Base-by-base conservation (phyloP, 2,113 vertebrate genomes). In the Nerophis lumbriciformis region DNA sequence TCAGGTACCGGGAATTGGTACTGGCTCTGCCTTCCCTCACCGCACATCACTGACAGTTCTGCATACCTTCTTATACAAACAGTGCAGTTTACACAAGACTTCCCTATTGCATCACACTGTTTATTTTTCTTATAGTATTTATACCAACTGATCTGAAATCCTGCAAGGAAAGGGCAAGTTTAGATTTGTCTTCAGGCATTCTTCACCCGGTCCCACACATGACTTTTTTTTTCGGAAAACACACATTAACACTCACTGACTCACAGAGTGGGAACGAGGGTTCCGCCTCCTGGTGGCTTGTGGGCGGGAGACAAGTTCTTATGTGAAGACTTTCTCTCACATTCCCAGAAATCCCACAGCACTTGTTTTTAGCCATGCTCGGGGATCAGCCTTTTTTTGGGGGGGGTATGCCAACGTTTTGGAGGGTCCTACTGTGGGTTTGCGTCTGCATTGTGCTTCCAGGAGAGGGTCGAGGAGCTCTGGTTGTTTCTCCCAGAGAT, bases 381-480 rank as follows among this genome's bases (percentile, higher is more conserved):
- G 0, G 1, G 48, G 1, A 61, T 15, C 53, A 11, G 35, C 15
- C 15, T 11, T 14, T 28, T 9, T 42, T 49, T 16, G 52, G 60
- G 35, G 21, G 52, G 52, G 73, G 45, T 57, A 79, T 83, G 84
- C 47, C 61, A 51, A 59, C 6, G 5, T 15, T 66, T 39, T 75
- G 81, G 79, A 73, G 42, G 55, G 21, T 63, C 19, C 49, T 83
- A 63, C 53, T 80, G 49, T 71, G 63, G 74, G 10, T 63, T 36
- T 84, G 73, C n/a, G 15, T 75, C 38, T 69, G 51, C 57, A 38
- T 75, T 55, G 57, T 59, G 48, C 35, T 76, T 52, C 63, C 72
- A 28, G 61, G 56, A 50, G 69, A 64, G 48, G 64, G 5, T 11
- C 39, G 36, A 13, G 77, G 73, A 54, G 69, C 65, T 50, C 53